Conservation (phyloP, 37 sponge, comb jelly and placozoan genomes). For the Geodia barretti region DNA sequence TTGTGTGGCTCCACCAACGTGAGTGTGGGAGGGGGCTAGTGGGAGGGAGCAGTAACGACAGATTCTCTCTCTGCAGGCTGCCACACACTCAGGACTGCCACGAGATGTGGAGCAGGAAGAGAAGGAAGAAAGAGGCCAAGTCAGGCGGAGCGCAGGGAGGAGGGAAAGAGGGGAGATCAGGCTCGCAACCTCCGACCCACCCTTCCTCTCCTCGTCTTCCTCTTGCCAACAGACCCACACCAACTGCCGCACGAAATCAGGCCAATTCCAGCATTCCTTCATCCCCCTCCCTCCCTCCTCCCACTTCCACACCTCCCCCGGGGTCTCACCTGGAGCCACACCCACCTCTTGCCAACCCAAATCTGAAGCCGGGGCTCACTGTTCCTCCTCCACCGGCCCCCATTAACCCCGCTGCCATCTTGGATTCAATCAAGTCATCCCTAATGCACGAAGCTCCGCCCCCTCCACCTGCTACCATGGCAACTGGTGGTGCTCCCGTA, state of each 20-base stretch:
- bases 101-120: constrained; percentile 94
- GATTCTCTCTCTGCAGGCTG: constrained; percentile 43
- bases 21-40: constrained; percentile 12
- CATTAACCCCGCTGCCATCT: constrained; percentile 34
- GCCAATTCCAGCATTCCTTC: neutral
- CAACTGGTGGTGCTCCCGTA: neutral
- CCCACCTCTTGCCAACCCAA: constrained; percentile 10
- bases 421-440: constrained; percentile 30
- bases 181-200: neutral
- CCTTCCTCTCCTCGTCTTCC: neutral
- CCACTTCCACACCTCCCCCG: neutral
- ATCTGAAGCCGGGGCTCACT: constrained; percentile 9
- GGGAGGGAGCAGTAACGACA: neutral
- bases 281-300: neutral
- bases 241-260: constrained; percentile 6
- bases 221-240: neutral
- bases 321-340: neutral
- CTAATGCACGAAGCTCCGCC: neutral
- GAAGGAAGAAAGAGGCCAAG: constrained; percentile 63
- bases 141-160: neutral
- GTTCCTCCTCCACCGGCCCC: constrained; percentile 64
- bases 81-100: constrained; percentile 96
- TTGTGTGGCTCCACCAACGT: constrained; percentile 66
- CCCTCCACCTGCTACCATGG: neutral
- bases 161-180: neutral